These are phyloP conservation scores for Brenthis hecate DNA, from an alignment of 2,888 invertebrate genomes.

Conservation along the genomic window DNA sequence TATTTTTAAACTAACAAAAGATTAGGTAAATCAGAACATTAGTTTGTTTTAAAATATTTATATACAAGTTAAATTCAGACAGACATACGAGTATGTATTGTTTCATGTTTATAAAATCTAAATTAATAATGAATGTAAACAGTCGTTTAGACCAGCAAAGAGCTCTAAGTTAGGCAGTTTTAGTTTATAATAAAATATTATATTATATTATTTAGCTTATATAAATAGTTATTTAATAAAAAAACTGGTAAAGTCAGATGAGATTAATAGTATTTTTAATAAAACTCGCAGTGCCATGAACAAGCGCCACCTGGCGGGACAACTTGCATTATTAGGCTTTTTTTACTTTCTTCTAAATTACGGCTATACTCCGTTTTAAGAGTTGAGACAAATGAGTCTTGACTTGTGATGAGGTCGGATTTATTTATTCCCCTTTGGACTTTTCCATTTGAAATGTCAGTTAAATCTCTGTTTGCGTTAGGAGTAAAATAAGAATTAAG, in stretches of 20 bases:
- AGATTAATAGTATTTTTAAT: neutral
- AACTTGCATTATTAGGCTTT: conserved; percentile 5
- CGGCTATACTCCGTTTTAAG: neutral
- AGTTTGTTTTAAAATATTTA: no score
- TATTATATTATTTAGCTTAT: no score
- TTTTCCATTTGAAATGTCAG: neutral
- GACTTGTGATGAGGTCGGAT: neutral
- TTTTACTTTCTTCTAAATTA: conserved; percentile 4
- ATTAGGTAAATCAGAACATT: no score
- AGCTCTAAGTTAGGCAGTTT: neutral
- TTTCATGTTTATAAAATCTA: no score
- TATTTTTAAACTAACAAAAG: no score
- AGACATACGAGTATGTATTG: no score
- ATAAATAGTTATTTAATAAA: neutral
- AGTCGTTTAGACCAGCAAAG: neutral
- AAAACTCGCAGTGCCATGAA: neutral
- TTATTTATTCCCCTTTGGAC: neutral
- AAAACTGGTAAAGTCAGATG: neutral
- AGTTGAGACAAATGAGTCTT: neutral
- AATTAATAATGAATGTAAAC: no score
- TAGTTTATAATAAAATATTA: neutral
- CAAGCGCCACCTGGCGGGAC: conserved; percentile 6
- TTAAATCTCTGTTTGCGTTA: no score
- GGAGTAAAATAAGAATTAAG: no score
- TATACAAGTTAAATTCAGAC: no score